Evolutionary conservation across 2,888 invertebrate genomes (phyloP), one percentile per base, ranked within the genome.

Genomic region (Dicranocentrus wangi): DNA sequence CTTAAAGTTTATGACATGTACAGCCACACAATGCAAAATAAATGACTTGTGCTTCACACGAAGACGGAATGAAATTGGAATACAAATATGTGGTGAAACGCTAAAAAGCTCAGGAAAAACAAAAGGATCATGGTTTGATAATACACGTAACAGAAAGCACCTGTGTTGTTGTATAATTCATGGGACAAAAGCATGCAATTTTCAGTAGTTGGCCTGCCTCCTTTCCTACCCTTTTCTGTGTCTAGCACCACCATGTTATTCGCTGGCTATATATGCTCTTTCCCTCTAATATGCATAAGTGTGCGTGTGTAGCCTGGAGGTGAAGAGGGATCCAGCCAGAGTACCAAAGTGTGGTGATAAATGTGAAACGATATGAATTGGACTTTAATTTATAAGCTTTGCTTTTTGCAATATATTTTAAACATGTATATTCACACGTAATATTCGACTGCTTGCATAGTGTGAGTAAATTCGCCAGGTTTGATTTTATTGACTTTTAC

Each of bases 31-130:
- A 8, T 28, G 27, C 66, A 58, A 42, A 55, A 42, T 58, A 66
- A 76, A 76, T 76, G 68, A 60, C 68, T 76, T 68, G 60, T 68
- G 68, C 76, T 76, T 76, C 76, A 76, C 76, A 76, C 76, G 68
- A 76, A 60, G 76, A 66, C 28, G 25, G 66, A 66, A 75, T 55
- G 68, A 68, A 68, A 51, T 47, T 69, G 13, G 76, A 76, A 68
- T 76, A 76, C 68, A 76, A 76, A 68, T 76, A n/a, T n/a, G 23
- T 58, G 66, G 68, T 25, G 39, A 66, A 75, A 63, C 47, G 5
- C 32, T 25, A 39, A 10, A 75, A 66, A 47, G 39, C 39, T 39
- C 19, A 51, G 32, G 3, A 10, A 71, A 71, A 71, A 58, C 66
- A 66, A 66, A 76, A 68, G 28, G 60, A 15, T 68, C 19, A 15